phyloP scores from a whole-genome alignment of 2,797 vertebrate species.

The Heteromormyrus szaboi region DNA sequence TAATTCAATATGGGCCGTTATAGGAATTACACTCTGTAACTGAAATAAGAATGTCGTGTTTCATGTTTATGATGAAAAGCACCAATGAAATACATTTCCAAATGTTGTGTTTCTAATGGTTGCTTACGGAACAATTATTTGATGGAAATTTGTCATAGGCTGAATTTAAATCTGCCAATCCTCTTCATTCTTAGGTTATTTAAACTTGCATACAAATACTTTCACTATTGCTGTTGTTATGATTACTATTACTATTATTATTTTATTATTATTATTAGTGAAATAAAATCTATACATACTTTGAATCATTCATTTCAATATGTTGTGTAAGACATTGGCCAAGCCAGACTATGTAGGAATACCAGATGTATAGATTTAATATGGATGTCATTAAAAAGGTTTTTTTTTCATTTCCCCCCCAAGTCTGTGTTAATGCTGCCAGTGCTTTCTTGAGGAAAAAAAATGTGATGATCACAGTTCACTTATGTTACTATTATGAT shows the following conservation, averaged over 20 bases:
- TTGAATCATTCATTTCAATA: neutral
- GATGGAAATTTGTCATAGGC: neutral
- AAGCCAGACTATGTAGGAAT: neutral
- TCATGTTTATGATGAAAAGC: neutral
- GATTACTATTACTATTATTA: neutral
- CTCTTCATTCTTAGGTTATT: neutral
- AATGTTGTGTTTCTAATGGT: neutral
- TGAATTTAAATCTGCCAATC: neutral
- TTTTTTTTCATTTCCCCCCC: neutral
- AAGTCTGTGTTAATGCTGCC: neutral
- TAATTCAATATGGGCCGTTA: neutral
- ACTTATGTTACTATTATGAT: neutral
- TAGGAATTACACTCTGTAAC: neutral
- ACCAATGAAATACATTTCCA: neutral
- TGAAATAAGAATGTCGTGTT: neutral
- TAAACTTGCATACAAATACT: neutral
- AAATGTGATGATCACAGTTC: neutral
- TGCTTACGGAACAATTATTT: neutral
- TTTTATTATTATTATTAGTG: neutral
- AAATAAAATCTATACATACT: neutral
- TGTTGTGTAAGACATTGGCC: no score
- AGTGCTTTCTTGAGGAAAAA: neutral
- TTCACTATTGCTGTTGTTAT: neutral
- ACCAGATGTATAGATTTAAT: slow-evolving; percentile 1
- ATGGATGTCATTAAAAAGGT: neutral